phyloP scores from a whole-genome alignment of 2,113 vertebrate species.

The Hiodon alosoides region DNA sequence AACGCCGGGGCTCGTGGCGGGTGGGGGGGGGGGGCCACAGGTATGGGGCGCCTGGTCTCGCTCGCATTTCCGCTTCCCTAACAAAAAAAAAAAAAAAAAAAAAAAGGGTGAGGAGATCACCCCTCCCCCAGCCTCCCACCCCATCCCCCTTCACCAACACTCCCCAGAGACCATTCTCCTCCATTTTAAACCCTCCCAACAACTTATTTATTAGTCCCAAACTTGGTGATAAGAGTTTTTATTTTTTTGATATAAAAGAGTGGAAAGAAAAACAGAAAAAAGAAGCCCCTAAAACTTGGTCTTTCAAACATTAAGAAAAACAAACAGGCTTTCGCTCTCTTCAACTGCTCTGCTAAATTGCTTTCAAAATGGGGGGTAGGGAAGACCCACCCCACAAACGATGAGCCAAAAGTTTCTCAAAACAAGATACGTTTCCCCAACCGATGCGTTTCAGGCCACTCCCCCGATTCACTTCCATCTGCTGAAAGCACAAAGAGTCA shows the following conservation, averaged over 20 bases:
- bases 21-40: constrained; percentile 18
- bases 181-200: constrained; percentile 18
- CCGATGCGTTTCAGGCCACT: not conserved
- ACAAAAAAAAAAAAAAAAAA: constrained; percentile 23
- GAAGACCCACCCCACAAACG: not conserved
- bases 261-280: not conserved
- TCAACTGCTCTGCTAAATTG: not conserved
- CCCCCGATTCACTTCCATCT: not conserved
- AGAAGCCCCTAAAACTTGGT: not conserved
- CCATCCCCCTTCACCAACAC: constrained; percentile 19
- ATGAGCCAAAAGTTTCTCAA: not conserved
- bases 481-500: not conserved
- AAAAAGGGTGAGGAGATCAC: constrained; percentile 8
- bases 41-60: constrained; percentile 37
- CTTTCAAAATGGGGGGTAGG: not conserved
- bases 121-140: constrained; percentile 18
- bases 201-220: constrained; percentile 25
- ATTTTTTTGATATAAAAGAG: constrained; percentile 3
- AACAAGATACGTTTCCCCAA: not conserved
- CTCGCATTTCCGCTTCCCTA: constrained; percentile 26
- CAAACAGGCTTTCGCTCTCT: not conserved
- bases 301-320: not conserved
- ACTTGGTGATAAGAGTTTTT: not conserved
- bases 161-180: constrained; percentile 25
- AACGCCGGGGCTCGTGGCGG: not conserved